Evolutionary conservation across 2,797 vertebrate genomes (phyloP), one percentile per base, ranked within the genome.

Genomic region (Valencia hispanica): DNA sequence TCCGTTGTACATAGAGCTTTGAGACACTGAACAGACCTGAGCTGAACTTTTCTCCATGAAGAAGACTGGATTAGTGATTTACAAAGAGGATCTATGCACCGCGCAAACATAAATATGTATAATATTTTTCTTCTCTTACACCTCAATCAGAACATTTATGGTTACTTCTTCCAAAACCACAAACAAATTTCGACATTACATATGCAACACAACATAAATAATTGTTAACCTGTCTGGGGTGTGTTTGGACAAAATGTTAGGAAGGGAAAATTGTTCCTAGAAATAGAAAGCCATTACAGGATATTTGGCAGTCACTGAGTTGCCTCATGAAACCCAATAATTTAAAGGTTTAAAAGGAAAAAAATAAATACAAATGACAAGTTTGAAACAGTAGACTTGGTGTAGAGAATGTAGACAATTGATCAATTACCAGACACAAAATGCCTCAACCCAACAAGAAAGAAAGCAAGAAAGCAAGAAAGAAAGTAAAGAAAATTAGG

Each of bases 161-260:
- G 51, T 68, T 74, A 30, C 79, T 70, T 72, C 80, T 84, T 55
- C 55, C 72, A 47, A 73, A 73, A 47, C 27, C 72, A 73, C 55
- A 80, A 50, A 74, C 65, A 63, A 70, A 55, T 88, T 88, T 80
- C 68, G 53, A 86, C 74, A 72, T 74, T 79, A 50, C 74, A 77
- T 3, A 74, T 27, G 77, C 71, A 85, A 72, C 32, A 63, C 32
- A 39, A 66, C 59, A 66, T 30, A 63, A 77, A 87, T 86, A 87
- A 84, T 84, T 88, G 82, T 87, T 82, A 89, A 90, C 86, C 86
- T 87, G 84, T 83, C 88, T 87, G 48, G 66, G 36, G 63, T 63
- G 41, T 47, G 70, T 57, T 48, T 82, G 80, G 82, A 30, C 72
- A 72, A 83, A 75, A 77, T 68, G 14, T 78, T 70, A 83, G 83